phyloP scores from a whole-genome alignment of 1,140 invertebrate genomes.

The Lerema accius region DNA sequence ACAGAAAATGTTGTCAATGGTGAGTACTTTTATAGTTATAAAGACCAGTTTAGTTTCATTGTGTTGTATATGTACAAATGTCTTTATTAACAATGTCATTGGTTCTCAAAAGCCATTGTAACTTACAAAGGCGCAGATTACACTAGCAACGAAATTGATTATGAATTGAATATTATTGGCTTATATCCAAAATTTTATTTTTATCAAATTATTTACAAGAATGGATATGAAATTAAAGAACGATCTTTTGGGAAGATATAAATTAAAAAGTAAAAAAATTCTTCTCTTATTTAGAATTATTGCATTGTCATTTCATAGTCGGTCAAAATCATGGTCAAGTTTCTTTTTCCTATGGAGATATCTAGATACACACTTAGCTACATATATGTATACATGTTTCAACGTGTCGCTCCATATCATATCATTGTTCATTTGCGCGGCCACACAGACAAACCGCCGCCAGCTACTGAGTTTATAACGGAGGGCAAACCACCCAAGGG shows the following conservation, averaged over 20 bases:
- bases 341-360: too few relatives aligned
- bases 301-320: too few relatives aligned
- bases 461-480: conserved; percentile 83
- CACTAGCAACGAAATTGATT: background rate
- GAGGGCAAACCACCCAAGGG: conserved; percentile 71
- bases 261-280: too few relatives aligned
- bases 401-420: background rate
- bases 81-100: conserved; percentile 23
- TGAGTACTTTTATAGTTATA: conserved; percentile 41
- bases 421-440: conserved; percentile 14
- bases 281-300: too few relatives aligned
- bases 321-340: too few relatives aligned
- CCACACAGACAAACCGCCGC: conserved; percentile 75
- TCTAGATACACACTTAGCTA: too few relatives aligned
- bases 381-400: too few relatives aligned
- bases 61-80: conserved; percentile 9
- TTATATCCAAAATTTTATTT: too few relatives aligned
- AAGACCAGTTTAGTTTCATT: conserved; percentile 36
- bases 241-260: too few relatives aligned
- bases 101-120: conserved; percentile 15
- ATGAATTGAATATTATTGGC: background rate
- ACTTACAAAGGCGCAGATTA: conserved; percentile 13
- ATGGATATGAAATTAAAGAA: too few relatives aligned
- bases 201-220: too few relatives aligned
- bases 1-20: conserved; percentile 61